A percentile compares a stretch with the other conserved stretches of the same genome.
Evolutionary conservation across 2,797 vertebrate species (phyloP).

Genomic region (Arrhamphus sclerolepis): DNA sequence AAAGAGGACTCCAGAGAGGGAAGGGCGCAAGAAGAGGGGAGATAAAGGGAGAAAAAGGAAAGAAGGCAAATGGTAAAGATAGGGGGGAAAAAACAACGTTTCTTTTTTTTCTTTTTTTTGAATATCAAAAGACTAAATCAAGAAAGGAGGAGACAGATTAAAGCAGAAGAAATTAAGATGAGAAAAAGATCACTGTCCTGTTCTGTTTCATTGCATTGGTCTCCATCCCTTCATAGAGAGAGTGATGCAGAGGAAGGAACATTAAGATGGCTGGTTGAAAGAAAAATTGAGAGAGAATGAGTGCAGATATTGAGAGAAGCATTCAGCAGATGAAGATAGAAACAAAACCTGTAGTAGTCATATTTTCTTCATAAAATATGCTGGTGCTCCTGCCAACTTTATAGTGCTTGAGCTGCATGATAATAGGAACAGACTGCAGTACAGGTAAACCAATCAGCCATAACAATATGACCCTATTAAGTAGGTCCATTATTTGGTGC

Average conservation of each 20-base stretch:
- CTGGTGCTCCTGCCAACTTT: conserved; percentile 30
- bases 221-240: conserved; percentile 46
- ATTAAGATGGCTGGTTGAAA: conserved; percentile 26
- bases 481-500: no score
- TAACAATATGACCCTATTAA: no score
- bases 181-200: conserved; percentile 40
- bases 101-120: no score
- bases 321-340: conserved; percentile 28
- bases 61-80: conserved; percentile 11
- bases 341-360: conserved; percentile 40
- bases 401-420: conserved; percentile 52
- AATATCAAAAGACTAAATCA: conserved; percentile 7
- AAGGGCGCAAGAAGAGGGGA: conserved; percentile 42
- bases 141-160: conserved; percentile 12
- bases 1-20: conserved; percentile 60
- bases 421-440: conserved; percentile 26
- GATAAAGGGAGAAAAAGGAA: conserved; percentile 22
- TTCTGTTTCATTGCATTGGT: conserved; percentile 50
- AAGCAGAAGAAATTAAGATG: conserved; percentile 17
- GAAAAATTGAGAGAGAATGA: conserved; percentile 35
- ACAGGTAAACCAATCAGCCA: no score
- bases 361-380: conserved; percentile 47
- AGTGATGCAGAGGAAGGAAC: conserved; percentile 32
- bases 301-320: conserved; percentile 16
- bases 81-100: conserved; percentile 6